A percentile compares a stretch with the other conserved stretches of the same genome.
Conservation (phyloP, 2,888 invertebrate species). For the Oscheius onirici region DNA sequence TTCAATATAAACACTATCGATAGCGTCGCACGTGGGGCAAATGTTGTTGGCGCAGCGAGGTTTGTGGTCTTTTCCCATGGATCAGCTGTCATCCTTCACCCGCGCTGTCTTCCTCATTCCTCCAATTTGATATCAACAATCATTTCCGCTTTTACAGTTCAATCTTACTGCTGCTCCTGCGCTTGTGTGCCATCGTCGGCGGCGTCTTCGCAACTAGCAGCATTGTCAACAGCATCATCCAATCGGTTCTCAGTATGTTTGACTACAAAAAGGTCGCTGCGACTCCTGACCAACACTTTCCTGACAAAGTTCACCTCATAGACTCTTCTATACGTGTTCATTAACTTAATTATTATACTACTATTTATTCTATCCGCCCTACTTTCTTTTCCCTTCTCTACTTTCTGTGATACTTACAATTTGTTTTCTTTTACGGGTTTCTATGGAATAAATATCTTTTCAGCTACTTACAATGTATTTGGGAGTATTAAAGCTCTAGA, state of each 20-base stretch:
- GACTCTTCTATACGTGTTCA: conserved; percentile 45
- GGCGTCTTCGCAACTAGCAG: conserved; percentile 86
- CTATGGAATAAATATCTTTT: conserved; percentile 10
- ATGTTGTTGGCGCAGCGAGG: not conserved
- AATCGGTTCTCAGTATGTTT: conserved; percentile 34
- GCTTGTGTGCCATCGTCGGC: conserved; percentile 89
- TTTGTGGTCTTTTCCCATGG: conserved; percentile 8
- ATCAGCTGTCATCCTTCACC: conserved; percentile 12
- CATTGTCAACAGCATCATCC: conserved; percentile 48
- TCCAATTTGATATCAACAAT: not conserved
- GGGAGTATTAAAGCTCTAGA: not conserved
- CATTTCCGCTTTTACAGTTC: conserved; percentile 64
- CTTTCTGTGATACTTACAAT: conserved; percentile 21
- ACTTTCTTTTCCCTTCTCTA: conserved; percentile 1
- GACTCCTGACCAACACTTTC: conserved; percentile 6
- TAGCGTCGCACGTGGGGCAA: not conserved
- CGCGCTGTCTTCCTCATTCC: not conserved
- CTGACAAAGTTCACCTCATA: conserved; percentile 27
- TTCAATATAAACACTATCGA: not conserved
- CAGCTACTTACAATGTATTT: not conserved
- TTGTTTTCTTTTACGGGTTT: conserved; percentile 16
- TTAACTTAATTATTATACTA: conserved; percentile 26
- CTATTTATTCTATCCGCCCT: not conserved
- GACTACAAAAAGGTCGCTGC: not conserved
- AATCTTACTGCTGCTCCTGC: conserved; percentile 81